These are phyloP conservation scores for Mastigias papua DNA, from an alignment of 30 jellyfish, hydroid and myxozoan species.

Conservation along the genomic window DNA sequence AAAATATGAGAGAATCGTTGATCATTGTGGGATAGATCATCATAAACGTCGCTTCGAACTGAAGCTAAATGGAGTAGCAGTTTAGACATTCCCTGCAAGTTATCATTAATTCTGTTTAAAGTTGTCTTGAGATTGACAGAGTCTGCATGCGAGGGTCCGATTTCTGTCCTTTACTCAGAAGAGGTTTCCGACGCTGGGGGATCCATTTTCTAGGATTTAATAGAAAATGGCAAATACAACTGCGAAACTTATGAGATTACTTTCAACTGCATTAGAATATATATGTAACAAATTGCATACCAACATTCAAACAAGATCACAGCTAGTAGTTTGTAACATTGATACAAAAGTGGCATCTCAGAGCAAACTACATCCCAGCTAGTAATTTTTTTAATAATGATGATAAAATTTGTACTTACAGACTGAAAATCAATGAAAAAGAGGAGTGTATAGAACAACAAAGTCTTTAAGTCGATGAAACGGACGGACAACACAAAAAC, in stretches of 20 bases:
- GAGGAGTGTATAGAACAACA: neutral
- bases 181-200: neutral
- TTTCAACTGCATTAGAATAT: neutral
- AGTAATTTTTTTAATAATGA: neutral
- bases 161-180: neutral
- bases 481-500: neutral
- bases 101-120: neutral
- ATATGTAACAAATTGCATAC: neutral
- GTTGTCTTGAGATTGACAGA: neutral
- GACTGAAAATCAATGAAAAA: neutral
- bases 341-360: neutral
- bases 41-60: neutral
- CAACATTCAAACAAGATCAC: neutral
- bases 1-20: neutral
- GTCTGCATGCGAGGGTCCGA: neutral
- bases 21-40: neutral
- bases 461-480: neutral
- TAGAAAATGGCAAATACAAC: neutral
- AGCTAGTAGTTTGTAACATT: too few species aligned
- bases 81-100: neutral
- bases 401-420: neutral
- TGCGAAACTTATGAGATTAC: neutral
- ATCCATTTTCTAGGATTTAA: neutral
- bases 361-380: neutral
- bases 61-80: neutral